phyloP scores from a whole-genome alignment of 2,888 invertebrate genomes.

The Agrypnus murinus region DNA sequence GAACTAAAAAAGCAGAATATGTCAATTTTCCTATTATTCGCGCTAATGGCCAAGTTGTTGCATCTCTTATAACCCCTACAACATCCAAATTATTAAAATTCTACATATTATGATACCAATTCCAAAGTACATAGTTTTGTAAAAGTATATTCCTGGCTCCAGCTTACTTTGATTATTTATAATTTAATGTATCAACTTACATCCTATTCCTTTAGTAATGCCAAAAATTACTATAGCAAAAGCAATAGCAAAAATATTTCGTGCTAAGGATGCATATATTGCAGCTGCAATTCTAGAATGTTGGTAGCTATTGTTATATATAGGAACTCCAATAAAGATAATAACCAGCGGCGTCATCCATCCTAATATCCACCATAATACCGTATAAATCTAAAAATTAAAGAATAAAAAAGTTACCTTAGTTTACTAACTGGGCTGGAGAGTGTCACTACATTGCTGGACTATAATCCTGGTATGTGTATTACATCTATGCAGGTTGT shows the following conservation, averaged over 20 bases:
- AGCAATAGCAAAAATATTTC: conserved; percentile 68
- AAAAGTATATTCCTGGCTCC: too few relatives aligned
- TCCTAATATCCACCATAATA: conserved; percentile 62
- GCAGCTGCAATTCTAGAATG: conserved; percentile 67
- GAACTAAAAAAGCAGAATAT: conserved; percentile 63
- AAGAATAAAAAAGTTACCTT: too few relatives aligned
- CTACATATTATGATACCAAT: too few relatives aligned
- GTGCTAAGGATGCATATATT: conserved; percentile 68
- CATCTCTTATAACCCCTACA: conserved; percentile 39
- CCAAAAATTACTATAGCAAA: conserved; percentile 62
- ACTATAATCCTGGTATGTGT: too few relatives aligned
- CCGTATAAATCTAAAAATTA: conserved; percentile 58
- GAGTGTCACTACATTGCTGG: too few relatives aligned
- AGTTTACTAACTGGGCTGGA: too few relatives aligned
- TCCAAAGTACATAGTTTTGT: too few relatives aligned
- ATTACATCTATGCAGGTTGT: too few relatives aligned
- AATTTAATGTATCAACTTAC: too few relatives aligned
- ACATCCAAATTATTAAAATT: too few relatives aligned
- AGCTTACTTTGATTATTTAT: too few relatives aligned
- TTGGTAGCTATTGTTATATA: conserved; percentile 64
- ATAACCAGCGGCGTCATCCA: conserved; percentile 59
- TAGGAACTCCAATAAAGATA: conserved; percentile 56
- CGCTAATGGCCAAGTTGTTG: conserved; percentile 51
- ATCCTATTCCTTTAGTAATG: conserved; percentile 65
- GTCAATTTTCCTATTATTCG: conserved; percentile 62